These are phyloP conservation scores for Helicolenus hilgendorfi DNA, from an alignment of 2,797 vertebrate species.

Conservation along the genomic window DNA sequence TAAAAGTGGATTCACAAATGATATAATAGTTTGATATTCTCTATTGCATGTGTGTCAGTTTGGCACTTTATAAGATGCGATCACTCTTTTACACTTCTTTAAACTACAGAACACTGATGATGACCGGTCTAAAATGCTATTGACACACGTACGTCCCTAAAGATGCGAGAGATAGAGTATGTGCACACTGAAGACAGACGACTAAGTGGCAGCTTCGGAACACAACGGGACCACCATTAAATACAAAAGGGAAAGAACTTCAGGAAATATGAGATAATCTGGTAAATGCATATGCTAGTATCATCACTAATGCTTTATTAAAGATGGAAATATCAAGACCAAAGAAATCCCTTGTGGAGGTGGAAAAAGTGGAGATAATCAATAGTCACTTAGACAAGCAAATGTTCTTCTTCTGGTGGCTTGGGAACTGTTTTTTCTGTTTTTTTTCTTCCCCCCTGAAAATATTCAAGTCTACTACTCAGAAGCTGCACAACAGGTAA, in stretches of 20 bases:
- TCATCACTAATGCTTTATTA: slow-evolving; percentile 47
- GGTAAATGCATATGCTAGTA: slow-evolving; percentile 25
- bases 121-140: slow-evolving; percentile 51
- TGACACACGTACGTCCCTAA: slow-evolving; percentile 50
- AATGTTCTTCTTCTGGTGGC: slow-evolving; percentile 75
- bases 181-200: slow-evolving; percentile 69
- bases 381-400: slow-evolving; percentile 65
- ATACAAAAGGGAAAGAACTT: slow-evolving; percentile 47
- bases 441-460: slow-evolving; percentile 45
- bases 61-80: slow-evolving; percentile 76
- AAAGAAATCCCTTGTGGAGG: slow-evolving; percentile 16
- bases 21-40: slow-evolving; percentile 50
- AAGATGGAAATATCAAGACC: slow-evolving; percentile 44
- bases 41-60: slow-evolving; percentile 71
- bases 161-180: slow-evolving; percentile 54
- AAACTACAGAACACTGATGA: slow-evolving; percentile 71
- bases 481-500: slow-evolving; percentile 73
- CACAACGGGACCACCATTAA: slow-evolving; percentile 63
- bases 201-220: slow-evolving; percentile 61
- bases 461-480: slow-evolving; percentile 60
- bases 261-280: slow-evolving; percentile 38
- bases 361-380: slow-evolving; percentile 36
- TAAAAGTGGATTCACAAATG: slow-evolving; percentile 29
- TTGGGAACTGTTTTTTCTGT: slow-evolving; percentile 57
- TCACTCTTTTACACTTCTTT: slow-evolving; percentile 56